Conservation (phyloP, 2,797 vertebrate species). For the Galaxias olidus region DNA sequence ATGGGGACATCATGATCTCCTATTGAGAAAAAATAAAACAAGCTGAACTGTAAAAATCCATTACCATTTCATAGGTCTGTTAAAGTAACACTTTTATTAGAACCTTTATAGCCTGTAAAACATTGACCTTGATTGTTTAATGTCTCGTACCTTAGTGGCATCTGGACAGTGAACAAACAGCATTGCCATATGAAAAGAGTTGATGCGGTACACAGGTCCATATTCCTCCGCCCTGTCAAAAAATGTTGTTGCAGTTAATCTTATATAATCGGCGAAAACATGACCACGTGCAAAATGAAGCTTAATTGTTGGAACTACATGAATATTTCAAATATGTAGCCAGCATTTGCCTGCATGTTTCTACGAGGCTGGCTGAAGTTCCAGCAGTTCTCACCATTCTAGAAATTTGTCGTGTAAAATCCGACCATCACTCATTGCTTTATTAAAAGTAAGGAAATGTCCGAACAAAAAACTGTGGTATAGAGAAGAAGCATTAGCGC, state of each 20-base stretch:
- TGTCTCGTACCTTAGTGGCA: slow-evolving; percentile 82
- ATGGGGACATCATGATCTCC: slow-evolving; percentile 88
- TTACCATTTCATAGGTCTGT: neutral
- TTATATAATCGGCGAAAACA: no score
- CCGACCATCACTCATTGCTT: neutral
- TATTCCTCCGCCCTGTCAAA: slow-evolving; percentile 79
- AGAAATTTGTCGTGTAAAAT: neutral
- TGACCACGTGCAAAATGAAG: neutral
- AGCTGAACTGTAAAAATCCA: neutral
- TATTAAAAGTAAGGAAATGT: neutral
- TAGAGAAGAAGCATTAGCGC: neutral
- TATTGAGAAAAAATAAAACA: slow-evolving; percentile 45
- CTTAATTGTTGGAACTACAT: no score
- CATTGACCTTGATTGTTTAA: neutral
- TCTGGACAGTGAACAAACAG: slow-evolving; percentile 78
- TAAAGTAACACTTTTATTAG: neutral
- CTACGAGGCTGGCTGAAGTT: neutral
- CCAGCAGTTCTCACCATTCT: neutral
- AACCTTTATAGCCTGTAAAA: neutral
- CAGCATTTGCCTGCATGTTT: neutral
- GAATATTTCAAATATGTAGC: neutral
- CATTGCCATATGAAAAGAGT: slow-evolving; percentile 71
- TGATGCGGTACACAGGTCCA: slow-evolving; percentile 77
- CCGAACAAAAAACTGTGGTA: neutral
- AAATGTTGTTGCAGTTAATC: neutral